Percentiles rank a stretch among this genome's conserved stretches.
Evolutionary conservation across 2,797 vertebrate species (phyloP).

Genomic region (Fistularia tabacaria): DNA sequence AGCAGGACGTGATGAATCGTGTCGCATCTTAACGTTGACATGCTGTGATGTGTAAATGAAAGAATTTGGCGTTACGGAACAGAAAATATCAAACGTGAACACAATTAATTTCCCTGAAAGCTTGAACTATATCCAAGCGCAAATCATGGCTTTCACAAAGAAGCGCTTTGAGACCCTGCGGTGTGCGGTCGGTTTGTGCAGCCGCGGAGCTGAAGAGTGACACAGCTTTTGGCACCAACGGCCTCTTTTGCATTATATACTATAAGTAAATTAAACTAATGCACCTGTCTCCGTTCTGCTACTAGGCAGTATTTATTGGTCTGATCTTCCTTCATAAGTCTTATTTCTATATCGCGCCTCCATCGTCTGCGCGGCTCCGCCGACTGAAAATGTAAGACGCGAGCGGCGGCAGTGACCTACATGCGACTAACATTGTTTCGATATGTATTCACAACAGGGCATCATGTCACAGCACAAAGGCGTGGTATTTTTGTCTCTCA

Average conservation of each 20-base stretch:
- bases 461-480: too few relatives aligned
- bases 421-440: constrained; percentile 23
- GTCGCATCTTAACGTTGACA: constrained; percentile 4
- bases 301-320: constrained; percentile 63
- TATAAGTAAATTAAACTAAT: constrained; percentile 72
- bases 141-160: constrained; percentile 13
- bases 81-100: constrained; percentile 17
- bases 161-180: constrained; percentile 3
- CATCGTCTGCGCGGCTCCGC: constrained; percentile 49
- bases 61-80: constrained; percentile 8
- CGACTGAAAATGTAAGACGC: constrained; percentile 39
- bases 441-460: background rate
- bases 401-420: constrained; percentile 20
- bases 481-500: background rate
- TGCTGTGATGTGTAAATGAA: constrained; percentile 1
- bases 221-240: constrained; percentile 54
- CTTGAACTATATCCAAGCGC: constrained; percentile 28
- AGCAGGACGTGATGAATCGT: constrained; percentile 5
- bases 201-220: constrained; percentile 33
- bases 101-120: constrained; percentile 20
- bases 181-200: constrained; percentile 14
- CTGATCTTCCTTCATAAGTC: constrained; percentile 60
- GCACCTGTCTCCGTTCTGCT: constrained; percentile 60
- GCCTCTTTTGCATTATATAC: constrained; percentile 48
- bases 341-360: constrained; percentile 46